A percentile compares a stretch with the other conserved stretches of the same genome.
These are phyloP conservation scores for Liolophura sinensis DNA, from an alignment of 1,140 invertebrate genomes.

Conservation along the genomic window DNA sequence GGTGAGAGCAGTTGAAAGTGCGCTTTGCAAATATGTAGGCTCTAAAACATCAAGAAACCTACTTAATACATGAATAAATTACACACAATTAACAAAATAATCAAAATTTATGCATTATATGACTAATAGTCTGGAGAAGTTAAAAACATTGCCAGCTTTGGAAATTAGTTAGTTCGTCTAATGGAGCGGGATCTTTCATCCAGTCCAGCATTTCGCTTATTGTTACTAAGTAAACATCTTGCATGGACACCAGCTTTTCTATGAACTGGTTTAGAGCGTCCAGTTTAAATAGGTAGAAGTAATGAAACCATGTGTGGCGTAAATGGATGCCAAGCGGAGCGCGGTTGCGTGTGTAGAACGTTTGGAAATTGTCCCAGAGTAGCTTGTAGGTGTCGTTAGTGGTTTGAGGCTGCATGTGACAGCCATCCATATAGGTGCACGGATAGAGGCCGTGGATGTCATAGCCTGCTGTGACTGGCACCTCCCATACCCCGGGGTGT, in stretches of 20 bases:
- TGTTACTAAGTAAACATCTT: conserved; percentile 33
- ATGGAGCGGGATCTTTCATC: conserved; percentile 24
- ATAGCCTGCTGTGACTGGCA: conserved; percentile 29
- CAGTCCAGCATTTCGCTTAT: conserved; percentile 29
- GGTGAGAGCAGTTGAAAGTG: no score
- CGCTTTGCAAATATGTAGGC: no score
- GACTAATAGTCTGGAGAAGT: no score
- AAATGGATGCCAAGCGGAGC: conserved; percentile 38
- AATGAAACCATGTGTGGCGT: conserved; percentile 39
- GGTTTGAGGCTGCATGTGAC: conserved; percentile 9
- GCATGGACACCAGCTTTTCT: conserved; percentile 18
- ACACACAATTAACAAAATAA: no score
- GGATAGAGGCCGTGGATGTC: conserved; percentile 7
- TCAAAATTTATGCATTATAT: no score
- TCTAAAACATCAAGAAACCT: no score
- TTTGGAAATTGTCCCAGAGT: conserved; percentile 35
- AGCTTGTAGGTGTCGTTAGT: conserved; percentile 24
- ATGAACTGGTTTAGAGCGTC: conserved; percentile 33
- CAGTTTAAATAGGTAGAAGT: conserved; percentile 27
- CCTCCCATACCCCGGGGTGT: conserved; percentile 34
- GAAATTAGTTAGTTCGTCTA: conserved; percentile 11
- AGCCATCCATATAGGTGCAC: conserved; percentile 28
- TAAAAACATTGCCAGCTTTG: no score
- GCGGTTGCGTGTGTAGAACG: conserved; percentile 28
- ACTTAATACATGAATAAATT: no score